phyloP scores from a whole-genome alignment of 2,797 vertebrate species.

The Silurus aristotelis region DNA sequence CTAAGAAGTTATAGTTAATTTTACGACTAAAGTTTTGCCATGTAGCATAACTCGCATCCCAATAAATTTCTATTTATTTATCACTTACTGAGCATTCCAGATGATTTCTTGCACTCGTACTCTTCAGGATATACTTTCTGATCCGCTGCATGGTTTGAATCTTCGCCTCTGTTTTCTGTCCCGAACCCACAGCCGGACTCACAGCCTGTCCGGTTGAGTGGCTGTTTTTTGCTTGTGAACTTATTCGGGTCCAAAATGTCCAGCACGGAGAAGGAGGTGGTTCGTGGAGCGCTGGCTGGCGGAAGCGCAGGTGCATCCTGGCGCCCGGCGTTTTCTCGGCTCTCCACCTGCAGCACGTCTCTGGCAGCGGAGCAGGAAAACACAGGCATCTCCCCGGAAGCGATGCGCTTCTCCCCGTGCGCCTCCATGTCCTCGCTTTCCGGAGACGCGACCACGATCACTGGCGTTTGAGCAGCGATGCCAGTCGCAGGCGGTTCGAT shows the following conservation, averaged over 20 bases:
- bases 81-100: constrained; percentile 74
- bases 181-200: constrained; percentile 60
- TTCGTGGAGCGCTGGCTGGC: constrained; percentile 80
- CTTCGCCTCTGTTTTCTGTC: constrained; percentile 69
- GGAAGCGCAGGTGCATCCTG: constrained; percentile 76
- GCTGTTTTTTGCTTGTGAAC: constrained; percentile 87
- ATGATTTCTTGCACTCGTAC: constrained; percentile 73
- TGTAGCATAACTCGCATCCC: too few species aligned
- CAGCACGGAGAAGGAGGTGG: constrained; percentile 95
- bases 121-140: constrained; percentile 74
- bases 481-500: constrained; percentile 67
- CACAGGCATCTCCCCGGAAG: constrained; percentile 66
- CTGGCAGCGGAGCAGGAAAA: constrained; percentile 70
- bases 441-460: constrained; percentile 68
- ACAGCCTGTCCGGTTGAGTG: constrained; percentile 68
- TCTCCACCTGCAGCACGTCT: constrained; percentile 73
- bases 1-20: not conserved
- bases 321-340: constrained; percentile 77
- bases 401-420: constrained; percentile 77
- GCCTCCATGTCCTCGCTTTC: constrained; percentile 84
- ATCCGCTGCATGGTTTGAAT: constrained; percentile 63
- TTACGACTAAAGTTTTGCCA: not conserved
- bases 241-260: constrained; percentile 99
- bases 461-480: constrained; percentile 65
- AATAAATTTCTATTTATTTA: too few species aligned